Evolutionary conservation across 1,140 invertebrate genomes (phyloP).

Genomic region (Charaxes varanes): DNA sequence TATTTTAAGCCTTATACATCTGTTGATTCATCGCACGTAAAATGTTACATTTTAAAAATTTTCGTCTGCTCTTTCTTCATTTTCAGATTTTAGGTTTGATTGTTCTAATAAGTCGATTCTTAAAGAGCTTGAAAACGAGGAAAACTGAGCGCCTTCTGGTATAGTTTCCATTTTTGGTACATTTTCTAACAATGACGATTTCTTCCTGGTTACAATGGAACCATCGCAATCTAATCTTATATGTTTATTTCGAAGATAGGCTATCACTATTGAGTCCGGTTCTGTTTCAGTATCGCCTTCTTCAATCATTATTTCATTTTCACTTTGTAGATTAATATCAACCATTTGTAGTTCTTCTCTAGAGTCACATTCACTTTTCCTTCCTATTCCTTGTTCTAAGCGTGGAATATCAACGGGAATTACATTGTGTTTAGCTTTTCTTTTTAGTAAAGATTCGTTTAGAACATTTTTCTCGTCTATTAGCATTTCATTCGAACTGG

Average conservation of each 20-base stretch:
- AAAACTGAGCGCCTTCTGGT: constrained; percentile 35
- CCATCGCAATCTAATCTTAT: constrained; percentile 22
- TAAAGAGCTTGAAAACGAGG: constrained; percentile 16
- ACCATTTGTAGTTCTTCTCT: constrained; percentile 34
- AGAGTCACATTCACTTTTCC: constrained; percentile 26
- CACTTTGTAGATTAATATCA: constrained; percentile 42
- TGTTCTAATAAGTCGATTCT: neutral
- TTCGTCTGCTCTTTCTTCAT: neutral
- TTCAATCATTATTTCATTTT: constrained; percentile 29
- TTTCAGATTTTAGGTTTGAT: constrained; percentile 5
- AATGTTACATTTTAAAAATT: too few species aligned
- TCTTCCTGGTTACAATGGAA: constrained; percentile 29
- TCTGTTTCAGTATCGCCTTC: constrained; percentile 23
- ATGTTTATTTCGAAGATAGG: constrained; percentile 38
- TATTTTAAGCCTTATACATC: too few species aligned
- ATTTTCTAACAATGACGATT: constrained; percentile 39
- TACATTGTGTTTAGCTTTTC: constrained; percentile 23
- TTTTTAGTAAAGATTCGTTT: constrained; percentile 18
- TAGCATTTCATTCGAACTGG: constrained; percentile 33
- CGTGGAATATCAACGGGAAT: constrained; percentile 21
- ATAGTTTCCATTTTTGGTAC: constrained; percentile 52
- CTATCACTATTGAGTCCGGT: constrained; percentile 37
- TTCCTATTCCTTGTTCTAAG: too few species aligned
- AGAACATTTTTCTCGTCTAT: constrained; percentile 20
- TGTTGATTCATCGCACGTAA: too few species aligned